A percentile compares a stretch with the other conserved stretches of the same genome.
Evolutionary conservation across 1,140 invertebrate genomes (phyloP).

Genomic region (Drosophila lacertosa): DNA sequence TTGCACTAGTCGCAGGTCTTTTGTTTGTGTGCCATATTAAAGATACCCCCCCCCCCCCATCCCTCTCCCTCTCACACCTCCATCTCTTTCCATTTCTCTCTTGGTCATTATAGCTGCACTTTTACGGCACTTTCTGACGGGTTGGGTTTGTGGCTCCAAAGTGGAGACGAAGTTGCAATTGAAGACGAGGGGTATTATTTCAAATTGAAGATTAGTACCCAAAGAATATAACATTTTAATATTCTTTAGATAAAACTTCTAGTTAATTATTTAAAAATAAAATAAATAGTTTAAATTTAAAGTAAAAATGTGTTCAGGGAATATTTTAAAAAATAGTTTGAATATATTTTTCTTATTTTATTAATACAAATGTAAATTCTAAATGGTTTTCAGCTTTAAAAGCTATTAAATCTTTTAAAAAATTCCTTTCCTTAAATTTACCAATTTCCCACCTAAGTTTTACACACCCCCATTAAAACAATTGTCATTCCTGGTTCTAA

Average conservation of each 20-base stretch:
- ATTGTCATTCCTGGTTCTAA: background rate
- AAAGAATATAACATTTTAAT: background rate
- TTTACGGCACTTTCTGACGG: constrained; percentile 16
- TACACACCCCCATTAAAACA: too few species aligned
- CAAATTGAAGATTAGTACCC: background rate
- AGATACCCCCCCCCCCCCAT: background rate
- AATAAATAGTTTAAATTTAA: too few species aligned
- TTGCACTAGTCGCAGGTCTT: constrained; percentile 41
- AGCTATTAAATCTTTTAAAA: too few species aligned
- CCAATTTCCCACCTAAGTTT: too few species aligned
- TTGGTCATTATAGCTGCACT: background rate
- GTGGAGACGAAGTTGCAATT: constrained; percentile 1
- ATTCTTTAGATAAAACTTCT: background rate
- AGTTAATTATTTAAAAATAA: too few species aligned
- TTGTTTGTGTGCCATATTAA: constrained; percentile 31
- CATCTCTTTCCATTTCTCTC: background rate
- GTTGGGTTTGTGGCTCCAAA: constrained; percentile 13
- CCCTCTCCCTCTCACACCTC: background rate
- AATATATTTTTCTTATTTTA: too few species aligned
- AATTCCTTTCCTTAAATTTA: too few species aligned
- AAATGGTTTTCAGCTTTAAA: too few species aligned
- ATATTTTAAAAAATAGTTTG: too few species aligned
- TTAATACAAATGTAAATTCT: too few species aligned
- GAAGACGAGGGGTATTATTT: constrained; percentile 1
- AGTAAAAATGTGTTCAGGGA: too few species aligned